Conservation (phyloP, 2,797 vertebrate genomes). For the Muraenolepis orangiensis region DNA sequence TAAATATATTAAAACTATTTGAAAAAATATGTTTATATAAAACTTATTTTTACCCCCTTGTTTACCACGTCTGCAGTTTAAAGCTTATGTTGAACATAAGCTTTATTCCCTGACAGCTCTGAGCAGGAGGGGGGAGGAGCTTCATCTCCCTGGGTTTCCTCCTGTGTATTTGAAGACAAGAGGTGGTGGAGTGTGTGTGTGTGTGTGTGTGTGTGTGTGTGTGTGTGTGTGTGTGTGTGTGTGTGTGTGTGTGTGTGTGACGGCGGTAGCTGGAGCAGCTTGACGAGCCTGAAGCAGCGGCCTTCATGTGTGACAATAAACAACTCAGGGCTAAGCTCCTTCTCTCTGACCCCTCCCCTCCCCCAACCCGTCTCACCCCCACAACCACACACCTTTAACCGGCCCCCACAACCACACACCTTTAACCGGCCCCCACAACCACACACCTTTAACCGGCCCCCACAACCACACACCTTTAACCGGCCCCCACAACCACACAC, state of each 20-base stretch:
- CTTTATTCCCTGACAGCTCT: slow-evolving; percentile 64
- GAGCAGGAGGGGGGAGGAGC: slow-evolving; percentile 26
- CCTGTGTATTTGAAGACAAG: slow-evolving; percentile 65
- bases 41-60: slow-evolving; percentile 60
- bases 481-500: not conserved
- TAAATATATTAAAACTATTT: slow-evolving; percentile 44
- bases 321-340: slow-evolving; percentile 54
- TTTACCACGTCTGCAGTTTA: slow-evolving; percentile 70
- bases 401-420: too few species aligned
- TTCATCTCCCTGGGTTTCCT: slow-evolving; percentile 73
- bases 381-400: too few species aligned
- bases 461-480: too few species aligned
- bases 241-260: slow-evolving; percentile 2
- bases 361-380: slow-evolving; percentile 10
- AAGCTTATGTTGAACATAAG: slow-evolving; percentile 69
- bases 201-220: too few species aligned
- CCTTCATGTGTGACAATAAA: slow-evolving; percentile 65
- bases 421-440: too few species aligned
- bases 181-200: not conserved
- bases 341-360: slow-evolving; percentile 30
- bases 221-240: too few species aligned
- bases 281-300: slow-evolving; percentile 63
- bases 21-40: slow-evolving; percentile 31
- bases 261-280: slow-evolving; percentile 35
- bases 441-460: slow-evolving; percentile 71